Evolutionary conservation across 2,888 invertebrate genomes (phyloP).

Genomic region (Apamea crenata): DNA sequence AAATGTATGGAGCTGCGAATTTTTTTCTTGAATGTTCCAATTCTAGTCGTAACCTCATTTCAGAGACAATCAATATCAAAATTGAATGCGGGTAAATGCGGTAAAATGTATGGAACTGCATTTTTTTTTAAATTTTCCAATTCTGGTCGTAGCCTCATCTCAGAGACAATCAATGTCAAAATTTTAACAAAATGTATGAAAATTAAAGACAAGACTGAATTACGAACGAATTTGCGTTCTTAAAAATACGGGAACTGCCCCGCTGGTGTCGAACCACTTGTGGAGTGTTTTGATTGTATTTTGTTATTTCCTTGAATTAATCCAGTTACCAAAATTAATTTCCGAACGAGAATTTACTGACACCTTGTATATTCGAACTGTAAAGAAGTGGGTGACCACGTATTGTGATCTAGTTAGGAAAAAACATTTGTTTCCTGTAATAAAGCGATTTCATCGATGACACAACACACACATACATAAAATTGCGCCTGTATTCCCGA

Average conservation of each 20-base stretch:
- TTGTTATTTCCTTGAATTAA: not conserved
- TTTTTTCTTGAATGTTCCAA: no score
- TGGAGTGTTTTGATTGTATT: not conserved
- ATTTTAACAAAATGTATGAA: no score
- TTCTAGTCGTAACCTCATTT: no score
- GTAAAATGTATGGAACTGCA: no score
- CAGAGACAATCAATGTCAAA: no score
- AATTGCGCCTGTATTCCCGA: not conserved
- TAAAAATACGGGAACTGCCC: not conserved
- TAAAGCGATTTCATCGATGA: not conserved
- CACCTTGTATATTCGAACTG: not conserved
- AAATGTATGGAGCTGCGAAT: no score
- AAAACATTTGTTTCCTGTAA: not conserved
- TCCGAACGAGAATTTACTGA: not conserved
- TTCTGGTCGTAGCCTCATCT: no score
- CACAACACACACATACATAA: not conserved
- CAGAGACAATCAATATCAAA: no score
- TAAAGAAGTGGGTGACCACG: not conserved
- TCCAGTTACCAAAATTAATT: no score
- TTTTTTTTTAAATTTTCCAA: no score
- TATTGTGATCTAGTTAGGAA: not conserved
- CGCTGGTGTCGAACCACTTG: not conserved
- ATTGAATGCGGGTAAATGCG: no score
- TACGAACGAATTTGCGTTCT: not conserved
- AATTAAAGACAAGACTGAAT: no score